Evolutionary conservation across 2,888 invertebrate genomes (phyloP).

Genomic region (Euzetes globulus): DNA sequence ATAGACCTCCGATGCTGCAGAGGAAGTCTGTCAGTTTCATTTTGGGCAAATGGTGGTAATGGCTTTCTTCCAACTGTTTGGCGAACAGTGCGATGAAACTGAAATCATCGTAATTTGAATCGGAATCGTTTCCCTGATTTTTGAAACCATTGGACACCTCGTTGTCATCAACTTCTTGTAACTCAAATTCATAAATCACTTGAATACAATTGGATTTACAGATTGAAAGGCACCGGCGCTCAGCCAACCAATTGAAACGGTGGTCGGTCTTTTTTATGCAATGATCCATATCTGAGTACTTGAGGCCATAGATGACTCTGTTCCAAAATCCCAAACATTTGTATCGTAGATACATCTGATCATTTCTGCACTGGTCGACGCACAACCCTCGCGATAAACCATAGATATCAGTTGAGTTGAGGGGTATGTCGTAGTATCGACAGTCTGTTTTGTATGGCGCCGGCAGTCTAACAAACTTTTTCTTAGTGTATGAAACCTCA

Average conservation of each 20-base stretch:
- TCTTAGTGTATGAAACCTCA: not conserved
- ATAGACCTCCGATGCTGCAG: not conserved
- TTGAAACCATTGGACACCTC: not conserved
- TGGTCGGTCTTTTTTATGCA: too few species aligned
- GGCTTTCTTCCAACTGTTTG: not conserved
- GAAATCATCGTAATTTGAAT: not conserved
- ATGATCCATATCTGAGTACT: too few species aligned
- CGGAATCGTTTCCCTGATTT: too few species aligned
- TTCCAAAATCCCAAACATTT: not conserved
- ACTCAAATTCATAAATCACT: not conserved
- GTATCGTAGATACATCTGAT: not conserved
- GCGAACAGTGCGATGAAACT: not conserved
- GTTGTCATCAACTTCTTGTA: not conserved
- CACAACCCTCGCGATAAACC: not conserved
- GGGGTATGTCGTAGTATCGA: not conserved
- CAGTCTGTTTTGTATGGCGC: not conserved
- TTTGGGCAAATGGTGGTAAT: not conserved
- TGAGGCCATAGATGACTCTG: too few species aligned
- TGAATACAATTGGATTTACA: slow-evolving; percentile 5
- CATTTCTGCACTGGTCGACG: not conserved
- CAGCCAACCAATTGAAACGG: too few species aligned
- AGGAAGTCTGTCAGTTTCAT: not conserved
- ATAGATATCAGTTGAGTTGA: not conserved
- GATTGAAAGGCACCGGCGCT: too few species aligned
- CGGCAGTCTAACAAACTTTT: not conserved